Percentiles rank a stretch among this genome's conserved stretches.
Conservation (phyloP, 2,888 invertebrate species). For the Meandrusa payeni region DNA sequence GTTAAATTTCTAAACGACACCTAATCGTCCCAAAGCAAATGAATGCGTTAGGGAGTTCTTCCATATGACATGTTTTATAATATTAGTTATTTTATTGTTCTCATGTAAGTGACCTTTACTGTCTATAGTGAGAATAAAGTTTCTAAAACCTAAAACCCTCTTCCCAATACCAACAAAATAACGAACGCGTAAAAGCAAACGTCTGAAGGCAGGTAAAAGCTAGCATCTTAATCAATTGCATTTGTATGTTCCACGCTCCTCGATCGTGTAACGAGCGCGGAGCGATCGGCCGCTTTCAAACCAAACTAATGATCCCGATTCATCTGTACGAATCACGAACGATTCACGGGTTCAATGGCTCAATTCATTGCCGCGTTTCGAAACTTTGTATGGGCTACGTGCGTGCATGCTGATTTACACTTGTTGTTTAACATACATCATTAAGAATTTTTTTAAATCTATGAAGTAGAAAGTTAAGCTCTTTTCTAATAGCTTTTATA, state of each 20-base stretch:
- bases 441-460: too few relatives aligned
- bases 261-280: constrained; percentile 19
- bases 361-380: constrained; percentile 25
- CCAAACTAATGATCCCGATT: constrained; percentile 28
- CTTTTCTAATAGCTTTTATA: too few relatives aligned
- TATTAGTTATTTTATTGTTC: too few relatives aligned
- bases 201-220: constrained; percentile 5
- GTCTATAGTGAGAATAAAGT: too few relatives aligned
- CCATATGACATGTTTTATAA: too few relatives aligned
- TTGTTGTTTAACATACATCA: constrained; percentile 1
- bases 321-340: constrained; percentile 28
- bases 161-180: too few relatives aligned
- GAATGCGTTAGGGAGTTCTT: too few relatives aligned
- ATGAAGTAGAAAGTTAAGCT: too few relatives aligned
- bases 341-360: constrained; percentile 30
- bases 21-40: too few relatives aligned
- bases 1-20: too few relatives aligned
- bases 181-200: constrained; percentile 4
- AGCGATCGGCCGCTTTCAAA: constrained; percentile 25
- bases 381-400: constrained; percentile 1
- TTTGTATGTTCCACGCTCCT: constrained; percentile 12
- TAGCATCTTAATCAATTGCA: constrained; percentile 17
- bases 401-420: not conserved
- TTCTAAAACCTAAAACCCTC: too few relatives aligned
- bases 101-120: too few relatives aligned